These are phyloP conservation scores for Drosophila mimica DNA, from an alignment of 2,888 invertebrate species.

Conservation along the genomic window DNA sequence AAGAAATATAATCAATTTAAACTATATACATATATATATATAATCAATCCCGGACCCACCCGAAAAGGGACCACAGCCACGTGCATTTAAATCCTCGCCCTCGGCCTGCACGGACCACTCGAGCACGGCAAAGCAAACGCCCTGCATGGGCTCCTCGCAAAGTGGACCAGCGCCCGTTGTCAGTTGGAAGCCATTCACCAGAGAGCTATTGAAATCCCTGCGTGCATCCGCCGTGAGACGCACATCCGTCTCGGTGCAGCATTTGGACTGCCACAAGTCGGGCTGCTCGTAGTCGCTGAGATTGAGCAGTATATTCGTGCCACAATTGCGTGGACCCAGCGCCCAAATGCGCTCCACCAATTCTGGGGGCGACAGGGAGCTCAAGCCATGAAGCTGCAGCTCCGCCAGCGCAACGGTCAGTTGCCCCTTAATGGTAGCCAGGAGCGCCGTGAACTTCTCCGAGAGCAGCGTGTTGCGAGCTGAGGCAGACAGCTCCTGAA, in stretches of 20 bases:
- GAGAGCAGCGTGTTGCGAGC: conserved; percentile 73
- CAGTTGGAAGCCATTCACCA: conserved; percentile 94
- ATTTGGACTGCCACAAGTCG: conserved; percentile 85
- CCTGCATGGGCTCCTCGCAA: conserved; percentile 98
- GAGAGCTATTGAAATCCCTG: conserved; percentile 90
- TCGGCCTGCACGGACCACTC: conserved; percentile 89
- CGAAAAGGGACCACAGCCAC: conserved; percentile 86
- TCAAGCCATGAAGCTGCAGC: conserved; percentile 85
- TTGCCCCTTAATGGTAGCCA: conserved; percentile 85
- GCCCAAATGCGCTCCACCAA: conserved; percentile 92
- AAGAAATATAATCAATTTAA: conserved; percentile 1
- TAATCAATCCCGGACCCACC: conserved; percentile 81
- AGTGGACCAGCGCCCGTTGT: conserved; percentile 95
- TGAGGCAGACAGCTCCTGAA: conserved; percentile 70
- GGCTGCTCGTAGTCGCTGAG: conserved; percentile 89
- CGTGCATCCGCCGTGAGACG: conserved; percentile 85
- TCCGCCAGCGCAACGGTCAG: conserved; percentile 88
- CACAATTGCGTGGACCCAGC: conserved; percentile 95
- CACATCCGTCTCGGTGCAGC: conserved; percentile 71
- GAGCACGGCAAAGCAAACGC: conserved; percentile 95
- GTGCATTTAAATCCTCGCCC: conserved; percentile 83
- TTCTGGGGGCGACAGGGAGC: conserved; percentile 86
- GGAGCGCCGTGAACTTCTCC: conserved; percentile 73
- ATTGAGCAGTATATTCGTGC: conserved; percentile 95
- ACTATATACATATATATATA: background rate